Base-by-base conservation (phyloP, 2,888 invertebrate genomes). In the Amphipyra tragopoginis region DNA sequence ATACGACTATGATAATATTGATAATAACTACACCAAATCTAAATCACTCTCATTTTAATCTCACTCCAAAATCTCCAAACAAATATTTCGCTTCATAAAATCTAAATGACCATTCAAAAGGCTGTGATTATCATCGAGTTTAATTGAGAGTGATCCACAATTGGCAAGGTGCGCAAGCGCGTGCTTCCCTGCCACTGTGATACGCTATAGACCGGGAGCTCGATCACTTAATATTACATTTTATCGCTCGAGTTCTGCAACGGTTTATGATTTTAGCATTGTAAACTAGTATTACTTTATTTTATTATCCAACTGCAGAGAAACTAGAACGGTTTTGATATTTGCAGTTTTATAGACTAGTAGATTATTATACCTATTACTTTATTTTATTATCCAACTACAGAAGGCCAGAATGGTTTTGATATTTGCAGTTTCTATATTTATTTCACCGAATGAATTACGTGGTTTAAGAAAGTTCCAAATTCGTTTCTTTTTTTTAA, bases 131-230 rank as follows among this genome's bases (percentile, higher is more conserved):
- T 72, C 64, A 51, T 62, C 62, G 70, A 59, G 66, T 69, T 75
- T 82, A 84, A 83, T 84, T 81, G 76, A 72, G 76, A 70, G 60
- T 68, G 75, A 75, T 76, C 79, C 80, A 67, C 83, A 86, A 85
- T 85, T 86, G 78, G 84, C 77, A 77, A 62, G 70, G 69, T 76
- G 83, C 72, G 83, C 79, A 81, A 82, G 75, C 76, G 72, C 76
- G 72, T 76, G 77, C 76, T 75, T 63, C 63, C 33, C 56, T 61
- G 89, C 91, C 80, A 89, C 92, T 47, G 87, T 70, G 80, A 80
- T 91, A 92, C 92, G 84, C 88, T 59, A 53, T 88, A 88, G 76
- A 56, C 83, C 62, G 78, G 78, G 88, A 90, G 91, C 82, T 65
- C 53, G 67, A 42, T 55, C 59, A 71, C 36, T 59, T 59, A 43